A percentile compares a stretch with the other conserved stretches of the same genome.
phyloP scores from a whole-genome alignment of 2,113 vertebrate species.

The Callaeas wilsoni region DNA sequence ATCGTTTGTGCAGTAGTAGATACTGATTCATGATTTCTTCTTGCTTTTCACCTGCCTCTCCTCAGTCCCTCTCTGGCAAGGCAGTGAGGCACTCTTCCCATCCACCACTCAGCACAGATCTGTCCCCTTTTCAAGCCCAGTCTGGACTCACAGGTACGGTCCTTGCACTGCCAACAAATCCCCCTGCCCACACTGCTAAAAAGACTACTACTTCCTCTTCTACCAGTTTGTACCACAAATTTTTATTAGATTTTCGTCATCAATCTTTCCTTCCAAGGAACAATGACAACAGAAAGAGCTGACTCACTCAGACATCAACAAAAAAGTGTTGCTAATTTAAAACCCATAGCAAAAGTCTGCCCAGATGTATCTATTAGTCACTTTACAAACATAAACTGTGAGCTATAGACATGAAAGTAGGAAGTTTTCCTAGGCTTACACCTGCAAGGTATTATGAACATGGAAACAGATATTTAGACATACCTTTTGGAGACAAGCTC shows the following conservation, averaged over 20 bases:
- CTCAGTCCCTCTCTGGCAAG: background rate
- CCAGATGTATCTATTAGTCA: background rate
- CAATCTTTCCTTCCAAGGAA: background rate
- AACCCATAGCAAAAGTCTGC: background rate
- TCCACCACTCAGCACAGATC: too few relatives aligned
- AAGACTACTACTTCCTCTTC: background rate
- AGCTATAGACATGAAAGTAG: background rate
- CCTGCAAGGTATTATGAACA: background rate
- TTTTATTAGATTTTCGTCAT: background rate
- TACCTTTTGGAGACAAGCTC: background rate
- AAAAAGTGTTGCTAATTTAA: background rate
- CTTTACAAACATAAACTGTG: background rate
- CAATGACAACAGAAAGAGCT: background rate
- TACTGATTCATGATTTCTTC: background rate
- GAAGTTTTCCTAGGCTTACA: background rate
- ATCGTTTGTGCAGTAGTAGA: background rate
- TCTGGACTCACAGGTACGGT: background rate
- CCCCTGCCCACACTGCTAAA: background rate
- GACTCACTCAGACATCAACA: background rate
- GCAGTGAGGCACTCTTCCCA: background rate
- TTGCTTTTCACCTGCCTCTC: background rate
- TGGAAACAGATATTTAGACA: background rate
- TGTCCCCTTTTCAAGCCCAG: background rate
- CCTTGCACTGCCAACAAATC: accelerated
- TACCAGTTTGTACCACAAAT: background rate